Percentiles rank a stretch among this genome's conserved stretches.
Evolutionary conservation across 1,140 invertebrate species (phyloP).

Genomic region (Diprion similis): DNA sequence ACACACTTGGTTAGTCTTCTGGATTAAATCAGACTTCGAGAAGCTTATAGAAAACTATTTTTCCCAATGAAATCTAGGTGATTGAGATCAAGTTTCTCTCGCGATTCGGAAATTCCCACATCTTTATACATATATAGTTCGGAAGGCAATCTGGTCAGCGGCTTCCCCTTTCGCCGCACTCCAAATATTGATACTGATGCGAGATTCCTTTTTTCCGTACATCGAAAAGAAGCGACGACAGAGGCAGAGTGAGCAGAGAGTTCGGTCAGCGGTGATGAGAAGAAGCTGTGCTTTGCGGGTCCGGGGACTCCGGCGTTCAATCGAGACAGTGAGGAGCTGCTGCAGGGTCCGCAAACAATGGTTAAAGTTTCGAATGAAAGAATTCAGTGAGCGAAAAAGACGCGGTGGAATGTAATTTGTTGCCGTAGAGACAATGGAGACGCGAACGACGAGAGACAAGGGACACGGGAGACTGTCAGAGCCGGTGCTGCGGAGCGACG

Average conservation of each 20-base stretch:
- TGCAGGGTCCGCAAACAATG: constrained; percentile 2
- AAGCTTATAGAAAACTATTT: too few species aligned
- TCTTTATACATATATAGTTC: too few species aligned
- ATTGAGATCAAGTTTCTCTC: too few species aligned
- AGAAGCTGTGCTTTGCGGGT: neutral
- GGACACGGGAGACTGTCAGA: constrained; percentile 38
- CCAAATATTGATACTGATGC: neutral
- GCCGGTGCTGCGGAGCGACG: constrained; percentile 20
- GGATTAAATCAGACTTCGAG: too few species aligned
- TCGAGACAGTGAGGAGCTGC: neutral
- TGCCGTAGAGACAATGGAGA: constrained; percentile 30
- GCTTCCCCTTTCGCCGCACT: neutral
- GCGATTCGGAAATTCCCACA: too few species aligned
- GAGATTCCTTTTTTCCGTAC: neutral
- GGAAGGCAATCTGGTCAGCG: neutral
- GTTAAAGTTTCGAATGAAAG: constrained; percentile 22
- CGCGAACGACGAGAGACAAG: constrained; percentile 41
- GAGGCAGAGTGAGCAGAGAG: too few species aligned
- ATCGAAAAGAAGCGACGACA: neutral
- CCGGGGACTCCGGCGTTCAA: neutral
- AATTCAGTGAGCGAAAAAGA: constrained; percentile 30
- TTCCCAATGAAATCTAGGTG: too few species aligned
- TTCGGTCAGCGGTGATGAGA: neutral
- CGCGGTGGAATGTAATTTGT: constrained; percentile 53
- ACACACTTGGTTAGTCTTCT: too few species aligned